These are phyloP conservation scores for Plotosus lineatus DNA, from an alignment of 2,113 vertebrate genomes.

Conservation along the genomic window DNA sequence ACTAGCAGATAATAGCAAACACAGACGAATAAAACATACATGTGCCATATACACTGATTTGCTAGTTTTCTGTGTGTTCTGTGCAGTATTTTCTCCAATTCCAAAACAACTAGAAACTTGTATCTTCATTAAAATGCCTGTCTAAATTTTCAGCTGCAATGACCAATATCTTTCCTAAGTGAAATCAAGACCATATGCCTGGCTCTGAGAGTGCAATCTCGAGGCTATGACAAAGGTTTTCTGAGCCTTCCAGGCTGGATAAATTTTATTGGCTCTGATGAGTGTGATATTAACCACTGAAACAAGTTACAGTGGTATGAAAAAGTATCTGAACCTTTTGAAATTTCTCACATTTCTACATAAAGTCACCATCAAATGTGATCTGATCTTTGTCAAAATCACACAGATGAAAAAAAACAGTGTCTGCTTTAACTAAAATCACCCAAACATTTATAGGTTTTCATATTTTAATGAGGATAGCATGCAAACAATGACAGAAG, in stretches of 20 bases:
- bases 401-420: no score
- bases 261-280: constrained; percentile 24
- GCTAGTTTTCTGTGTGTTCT: no score
- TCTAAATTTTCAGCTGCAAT: background rate
- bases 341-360: no score
- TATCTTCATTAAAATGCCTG: constrained; percentile 3
- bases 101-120: constrained; percentile 3
- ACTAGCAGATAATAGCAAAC: background rate
- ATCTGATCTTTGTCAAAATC: no score
- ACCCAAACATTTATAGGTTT: no score
- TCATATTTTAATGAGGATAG: no score
- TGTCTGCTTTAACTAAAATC: no score
- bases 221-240: background rate
- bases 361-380: no score
- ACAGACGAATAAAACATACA: background rate
- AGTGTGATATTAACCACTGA: constrained; percentile 2
- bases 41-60: no score
- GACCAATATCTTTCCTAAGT: constrained; percentile 18
- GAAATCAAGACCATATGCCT: background rate
- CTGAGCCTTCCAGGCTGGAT: constrained; percentile 4
- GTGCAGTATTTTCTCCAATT: background rate
- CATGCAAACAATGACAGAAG: no score
- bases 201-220: constrained; percentile 1
- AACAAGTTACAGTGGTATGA: no score
- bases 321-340: no score